Conservation (phyloP, 1,140 invertebrate genomes). For the Eriocheir sinensis region DNA sequence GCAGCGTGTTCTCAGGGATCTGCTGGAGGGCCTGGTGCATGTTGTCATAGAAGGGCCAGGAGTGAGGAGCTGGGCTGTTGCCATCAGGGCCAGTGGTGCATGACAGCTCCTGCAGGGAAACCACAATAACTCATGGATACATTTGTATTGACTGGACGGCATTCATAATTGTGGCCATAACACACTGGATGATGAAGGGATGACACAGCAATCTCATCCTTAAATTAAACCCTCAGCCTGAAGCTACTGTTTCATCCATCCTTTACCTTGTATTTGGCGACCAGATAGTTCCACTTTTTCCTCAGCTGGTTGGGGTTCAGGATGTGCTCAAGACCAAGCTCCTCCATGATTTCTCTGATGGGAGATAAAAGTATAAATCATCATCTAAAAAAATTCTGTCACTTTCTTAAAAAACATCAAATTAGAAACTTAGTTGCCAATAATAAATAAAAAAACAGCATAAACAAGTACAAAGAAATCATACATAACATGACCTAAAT, state of each 20-base stretch:
- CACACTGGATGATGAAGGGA: too few species aligned
- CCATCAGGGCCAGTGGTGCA: conserved; percentile 77
- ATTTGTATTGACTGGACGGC: background rate
- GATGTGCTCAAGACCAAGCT: conserved; percentile 77
- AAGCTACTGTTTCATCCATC: background rate
- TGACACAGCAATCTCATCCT: background rate
- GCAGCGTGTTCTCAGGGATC: conserved; percentile 71
- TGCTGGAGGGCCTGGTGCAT: conserved; percentile 73
- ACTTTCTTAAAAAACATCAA: background rate
- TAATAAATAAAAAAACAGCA: background rate
- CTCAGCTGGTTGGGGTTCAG: conserved; percentile 77
- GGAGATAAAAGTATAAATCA: background rate
- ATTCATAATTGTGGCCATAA: background rate
- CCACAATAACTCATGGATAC: background rate
- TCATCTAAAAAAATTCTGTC: background rate
- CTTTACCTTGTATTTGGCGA: conserved; percentile 78
- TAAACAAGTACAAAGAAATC: too few species aligned
- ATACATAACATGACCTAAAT: too few species aligned
- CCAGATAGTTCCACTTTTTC: conserved; percentile 79
- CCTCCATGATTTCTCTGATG: conserved; percentile 77
- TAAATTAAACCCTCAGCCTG: background rate
- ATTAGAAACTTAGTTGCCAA: too few species aligned
- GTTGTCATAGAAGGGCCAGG: conserved; percentile 75
- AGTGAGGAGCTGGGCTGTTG: conserved; percentile 69
- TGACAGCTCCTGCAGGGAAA: conserved; percentile 65